These are phyloP conservation scores for Cephus rjabovi DNA, from an alignment of 2,888 invertebrate genomes.

Conservation along the genomic window DNA sequence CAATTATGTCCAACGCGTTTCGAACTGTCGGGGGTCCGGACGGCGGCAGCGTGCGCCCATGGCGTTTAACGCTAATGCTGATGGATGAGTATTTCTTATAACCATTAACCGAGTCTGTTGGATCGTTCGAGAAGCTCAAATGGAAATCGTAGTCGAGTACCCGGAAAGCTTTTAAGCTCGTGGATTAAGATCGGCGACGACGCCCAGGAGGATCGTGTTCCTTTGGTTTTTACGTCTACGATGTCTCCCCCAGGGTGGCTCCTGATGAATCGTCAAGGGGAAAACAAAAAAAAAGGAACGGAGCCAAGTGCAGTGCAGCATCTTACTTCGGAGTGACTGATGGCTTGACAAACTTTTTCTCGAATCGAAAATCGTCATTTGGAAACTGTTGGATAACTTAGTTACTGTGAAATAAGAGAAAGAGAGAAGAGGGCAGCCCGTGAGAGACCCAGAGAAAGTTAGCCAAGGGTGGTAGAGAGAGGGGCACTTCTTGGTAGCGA, in stretches of 20 bases:
- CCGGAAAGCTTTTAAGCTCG: conserved; percentile 4
- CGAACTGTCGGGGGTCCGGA: background rate
- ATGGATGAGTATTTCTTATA: conserved; percentile 6
- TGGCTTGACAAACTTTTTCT: background rate
- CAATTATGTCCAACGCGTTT: background rate
- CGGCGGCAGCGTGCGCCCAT: background rate
- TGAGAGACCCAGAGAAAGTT: background rate
- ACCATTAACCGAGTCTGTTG: background rate
- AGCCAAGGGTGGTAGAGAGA: background rate
- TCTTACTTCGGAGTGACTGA: background rate
- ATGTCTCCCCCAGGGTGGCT: background rate
- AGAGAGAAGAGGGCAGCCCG: background rate
- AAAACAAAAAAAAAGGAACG: background rate
- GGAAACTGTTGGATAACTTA: background rate
- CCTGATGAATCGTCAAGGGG: background rate
- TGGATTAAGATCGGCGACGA: background rate
- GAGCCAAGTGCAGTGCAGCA: background rate
- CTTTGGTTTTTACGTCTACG: background rate
- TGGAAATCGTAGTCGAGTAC: conserved; percentile 2
- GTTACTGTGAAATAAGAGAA: background rate
- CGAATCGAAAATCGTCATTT: background rate
- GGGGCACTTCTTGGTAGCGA: background rate
- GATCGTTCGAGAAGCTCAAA: background rate
- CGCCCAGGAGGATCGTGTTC: background rate
- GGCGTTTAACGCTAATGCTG: conserved; percentile 6